A percentile compares a stretch with the other conserved stretches of the same genome.
phyloP scores from a whole-genome alignment of 2,113 vertebrate species.

The Phrynosoma platyrhinos region DNA sequence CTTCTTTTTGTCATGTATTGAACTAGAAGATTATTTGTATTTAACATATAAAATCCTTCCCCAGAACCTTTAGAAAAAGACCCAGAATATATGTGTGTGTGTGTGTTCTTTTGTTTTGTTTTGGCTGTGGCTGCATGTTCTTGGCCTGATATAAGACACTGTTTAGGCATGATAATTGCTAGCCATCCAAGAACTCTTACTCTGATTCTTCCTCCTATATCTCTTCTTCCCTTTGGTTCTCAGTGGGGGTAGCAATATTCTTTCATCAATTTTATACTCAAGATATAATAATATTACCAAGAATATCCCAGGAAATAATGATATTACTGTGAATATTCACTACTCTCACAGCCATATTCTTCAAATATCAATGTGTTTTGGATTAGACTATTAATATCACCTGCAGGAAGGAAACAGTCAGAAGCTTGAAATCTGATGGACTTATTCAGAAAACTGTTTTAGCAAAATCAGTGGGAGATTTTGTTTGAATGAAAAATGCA shows the following conservation, averaged over 20 bases:
- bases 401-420: conserved; percentile 17
- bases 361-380: neutral
- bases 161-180: neutral
- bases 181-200: neutral
- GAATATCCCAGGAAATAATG: conserved; percentile 30
- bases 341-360: neutral
- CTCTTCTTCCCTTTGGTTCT: neutral
- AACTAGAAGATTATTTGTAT: neutral
- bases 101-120: neutral
- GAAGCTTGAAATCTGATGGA: neutral
- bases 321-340: conserved; percentile 3
- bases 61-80: neutral
- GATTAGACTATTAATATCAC: conserved; percentile 33
- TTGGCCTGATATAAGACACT: neutral
- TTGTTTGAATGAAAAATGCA: neutral
- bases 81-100: neutral
- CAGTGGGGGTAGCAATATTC: neutral
- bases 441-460: conserved; percentile 19
- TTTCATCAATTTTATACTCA: conserved; percentile 15
- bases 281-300: conserved; percentile 26
- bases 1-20: neutral
- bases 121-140: neutral
- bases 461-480: neutral
- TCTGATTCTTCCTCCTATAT: rapidly evolving
- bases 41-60: neutral